phyloP scores from a whole-genome alignment of 2,113 vertebrate genomes.

The Lipophrys pholis region DNA sequence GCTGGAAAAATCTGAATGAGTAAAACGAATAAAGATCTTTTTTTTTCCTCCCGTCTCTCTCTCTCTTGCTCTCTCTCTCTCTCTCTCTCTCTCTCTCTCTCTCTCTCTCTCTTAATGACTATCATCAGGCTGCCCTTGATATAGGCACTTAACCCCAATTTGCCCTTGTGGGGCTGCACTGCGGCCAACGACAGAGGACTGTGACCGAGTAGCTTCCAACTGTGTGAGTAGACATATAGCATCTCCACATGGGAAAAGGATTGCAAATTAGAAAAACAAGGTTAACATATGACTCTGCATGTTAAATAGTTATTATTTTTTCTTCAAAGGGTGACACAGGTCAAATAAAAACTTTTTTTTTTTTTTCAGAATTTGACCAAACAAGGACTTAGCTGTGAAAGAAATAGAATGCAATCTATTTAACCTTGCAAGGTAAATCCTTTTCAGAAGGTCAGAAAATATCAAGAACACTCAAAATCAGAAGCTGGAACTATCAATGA shows the following conservation, averaged over 20 bases:
- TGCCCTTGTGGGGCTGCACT: constrained; percentile 37
- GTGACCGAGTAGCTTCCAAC: constrained; percentile 26
- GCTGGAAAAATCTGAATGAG: constrained; percentile 19
- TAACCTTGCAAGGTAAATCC: constrained; percentile 3
- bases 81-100: neutral
- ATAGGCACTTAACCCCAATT: constrained; percentile 55
- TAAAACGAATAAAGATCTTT: constrained; percentile 26
- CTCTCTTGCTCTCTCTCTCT: too few species aligned
- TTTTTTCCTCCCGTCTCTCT: neutral
- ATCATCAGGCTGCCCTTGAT: constrained; percentile 36
- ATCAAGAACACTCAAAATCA: constrained; percentile 8
- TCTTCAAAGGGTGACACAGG: constrained; percentile 44
- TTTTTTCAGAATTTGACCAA: constrained; percentile 6
- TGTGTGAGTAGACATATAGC: constrained; percentile 17
- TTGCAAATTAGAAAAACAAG: constrained; percentile 44
- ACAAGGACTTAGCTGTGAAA: constrained; percentile 16
- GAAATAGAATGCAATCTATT: neutral
- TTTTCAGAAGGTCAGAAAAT: constrained; percentile 7
- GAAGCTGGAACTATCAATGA: neutral
- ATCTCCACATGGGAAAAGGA: constrained; percentile 21
- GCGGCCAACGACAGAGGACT: constrained; percentile 35
- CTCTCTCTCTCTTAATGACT: neutral
- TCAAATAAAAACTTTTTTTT: constrained; percentile 16
- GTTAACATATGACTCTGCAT: constrained; percentile 38
- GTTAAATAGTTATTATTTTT: neutral